These are phyloP conservation scores for Corythornis cristatus DNA, from an alignment of 2,113 vertebrate genomes.

Conservation along the genomic window DNA sequence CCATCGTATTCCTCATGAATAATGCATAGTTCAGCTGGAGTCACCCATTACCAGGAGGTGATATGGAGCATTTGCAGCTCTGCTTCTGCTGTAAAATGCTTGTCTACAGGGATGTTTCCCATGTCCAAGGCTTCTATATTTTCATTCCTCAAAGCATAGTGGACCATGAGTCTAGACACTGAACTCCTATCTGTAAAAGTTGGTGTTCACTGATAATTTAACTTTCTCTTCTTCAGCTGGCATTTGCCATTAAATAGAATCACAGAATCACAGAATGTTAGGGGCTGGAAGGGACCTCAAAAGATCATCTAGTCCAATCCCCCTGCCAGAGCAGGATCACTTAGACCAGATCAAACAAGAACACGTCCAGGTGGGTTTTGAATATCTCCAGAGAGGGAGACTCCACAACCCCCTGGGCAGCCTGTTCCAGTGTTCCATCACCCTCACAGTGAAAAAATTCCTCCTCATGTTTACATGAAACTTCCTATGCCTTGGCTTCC, in stretches of 20 bases:
- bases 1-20: background rate
- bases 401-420: no score
- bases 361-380: no score
- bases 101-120: background rate
- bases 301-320: no score
- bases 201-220: background rate
- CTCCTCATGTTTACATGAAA: no score
- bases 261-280: no score
- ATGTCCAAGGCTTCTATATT: background rate
- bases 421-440: no score
- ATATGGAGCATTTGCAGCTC: background rate
- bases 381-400: no score
- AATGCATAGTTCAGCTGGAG: fast-evolving
- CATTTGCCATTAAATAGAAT: constrained; percentile 39
- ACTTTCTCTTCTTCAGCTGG: constrained; percentile 3
- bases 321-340: no score
- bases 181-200: background rate
- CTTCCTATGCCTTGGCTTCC: no score
- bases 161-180: fast-evolving
- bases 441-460: no score
- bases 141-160: background rate
- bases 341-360: no score
- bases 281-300: no score
- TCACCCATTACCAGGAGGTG: background rate
- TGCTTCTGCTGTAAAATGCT: background rate